Conservation (phyloP, 23 tunicate genomes). For the Diplosoma virens region DNA sequence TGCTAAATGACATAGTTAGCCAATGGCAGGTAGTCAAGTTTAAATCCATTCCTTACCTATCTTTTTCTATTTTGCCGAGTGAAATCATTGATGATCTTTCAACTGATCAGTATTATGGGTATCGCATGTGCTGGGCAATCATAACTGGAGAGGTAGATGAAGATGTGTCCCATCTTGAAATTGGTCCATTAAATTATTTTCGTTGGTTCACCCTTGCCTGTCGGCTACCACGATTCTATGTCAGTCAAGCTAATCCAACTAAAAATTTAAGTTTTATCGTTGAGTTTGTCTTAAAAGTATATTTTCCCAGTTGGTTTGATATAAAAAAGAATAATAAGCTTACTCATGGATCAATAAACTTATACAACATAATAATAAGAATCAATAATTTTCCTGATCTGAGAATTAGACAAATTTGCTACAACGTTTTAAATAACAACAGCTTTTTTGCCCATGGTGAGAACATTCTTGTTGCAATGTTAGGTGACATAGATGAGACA, state of each 20-base stretch:
- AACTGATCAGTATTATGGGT: constrained; percentile 19
- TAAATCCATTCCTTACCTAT: constrained; percentile 22
- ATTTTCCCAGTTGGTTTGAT: constrained; percentile 15
- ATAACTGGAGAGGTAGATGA: constrained; percentile 20
- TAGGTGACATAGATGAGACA: constrained; percentile 8
- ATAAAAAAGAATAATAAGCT: constrained; percentile 10
- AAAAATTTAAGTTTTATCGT: constrained; percentile 4
- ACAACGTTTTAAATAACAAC: not conserved
- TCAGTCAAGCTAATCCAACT: constrained; percentile 12
- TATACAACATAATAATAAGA: not conserved
- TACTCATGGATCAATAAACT: constrained; percentile 8
- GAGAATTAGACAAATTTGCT: not conserved
- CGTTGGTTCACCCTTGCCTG: constrained; percentile 32
- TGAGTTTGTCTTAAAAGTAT: constrained; percentile 4
- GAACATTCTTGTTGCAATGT: constrained; percentile 22
- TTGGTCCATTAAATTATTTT: constrained; percentile 16
- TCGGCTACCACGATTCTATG: constrained; percentile 13
- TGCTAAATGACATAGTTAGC: constrained; percentile 7
- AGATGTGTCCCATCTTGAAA: constrained; percentile 5
- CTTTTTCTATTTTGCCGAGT: constrained; percentile 6
- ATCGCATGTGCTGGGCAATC: constrained; percentile 26
- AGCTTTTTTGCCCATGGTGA: constrained; percentile 27
- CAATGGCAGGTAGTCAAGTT: constrained; percentile 27
- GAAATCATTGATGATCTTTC: constrained; percentile 22
- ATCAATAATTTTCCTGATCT: constrained; percentile 2